A percentile compares a stretch with the other conserved stretches of the same genome.
These are phyloP conservation scores for Zaprionus davidi DNA, from an alignment of 1,140 invertebrate genomes.

Conservation along the genomic window DNA sequence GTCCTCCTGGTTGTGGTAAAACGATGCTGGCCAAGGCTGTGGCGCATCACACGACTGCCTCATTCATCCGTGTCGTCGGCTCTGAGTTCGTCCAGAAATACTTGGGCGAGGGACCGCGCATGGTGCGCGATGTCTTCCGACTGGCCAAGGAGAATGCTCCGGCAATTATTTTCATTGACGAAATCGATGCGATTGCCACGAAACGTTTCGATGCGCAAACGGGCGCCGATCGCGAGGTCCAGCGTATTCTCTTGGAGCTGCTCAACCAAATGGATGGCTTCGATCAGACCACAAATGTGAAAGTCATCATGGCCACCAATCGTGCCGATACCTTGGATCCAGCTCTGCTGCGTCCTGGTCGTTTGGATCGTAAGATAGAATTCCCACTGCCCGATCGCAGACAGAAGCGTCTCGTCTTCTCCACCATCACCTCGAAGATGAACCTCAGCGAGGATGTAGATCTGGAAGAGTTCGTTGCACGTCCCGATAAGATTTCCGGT, in stretches of 20 bases:
- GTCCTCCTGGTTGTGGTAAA: slow-evolving; percentile 97
- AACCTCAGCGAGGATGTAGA: slow-evolving; percentile 99
- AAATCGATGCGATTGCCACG: slow-evolving; percentile 99
- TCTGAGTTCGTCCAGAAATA: slow-evolving; percentile 99
- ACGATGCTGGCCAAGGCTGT: slow-evolving; percentile 99
- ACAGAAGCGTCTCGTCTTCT: slow-evolving; percentile 99
- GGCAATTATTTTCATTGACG: slow-evolving; percentile 99
- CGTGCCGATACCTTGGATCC: slow-evolving; percentile 98
- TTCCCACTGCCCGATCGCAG: slow-evolving; percentile 98
- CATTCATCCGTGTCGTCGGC: slow-evolving; percentile 99
- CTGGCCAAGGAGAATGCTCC: slow-evolving; percentile 99
- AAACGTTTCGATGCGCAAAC: slow-evolving; percentile 99
- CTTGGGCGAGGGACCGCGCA: slow-evolving; percentile 98
- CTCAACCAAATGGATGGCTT: slow-evolving; percentile 99
- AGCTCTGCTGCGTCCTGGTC: slow-evolving; percentile 97
- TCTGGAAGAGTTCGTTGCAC: slow-evolving; percentile 98
- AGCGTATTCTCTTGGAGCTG: slow-evolving; percentile 98
- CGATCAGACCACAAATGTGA: slow-evolving; percentile 99
- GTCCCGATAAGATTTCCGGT: slow-evolving; percentile 99
- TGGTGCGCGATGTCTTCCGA: slow-evolving; percentile 99
- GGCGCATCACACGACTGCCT: slow-evolving; percentile 98
- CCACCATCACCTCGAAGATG: slow-evolving; percentile 99
- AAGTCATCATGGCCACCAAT: slow-evolving; percentile 99
- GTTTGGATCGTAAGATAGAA: slow-evolving; percentile 99
- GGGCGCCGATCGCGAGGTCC: slow-evolving; percentile 99